phyloP scores from a whole-genome alignment of 2,888 invertebrate species.

The Abscondita cerata region DNA sequence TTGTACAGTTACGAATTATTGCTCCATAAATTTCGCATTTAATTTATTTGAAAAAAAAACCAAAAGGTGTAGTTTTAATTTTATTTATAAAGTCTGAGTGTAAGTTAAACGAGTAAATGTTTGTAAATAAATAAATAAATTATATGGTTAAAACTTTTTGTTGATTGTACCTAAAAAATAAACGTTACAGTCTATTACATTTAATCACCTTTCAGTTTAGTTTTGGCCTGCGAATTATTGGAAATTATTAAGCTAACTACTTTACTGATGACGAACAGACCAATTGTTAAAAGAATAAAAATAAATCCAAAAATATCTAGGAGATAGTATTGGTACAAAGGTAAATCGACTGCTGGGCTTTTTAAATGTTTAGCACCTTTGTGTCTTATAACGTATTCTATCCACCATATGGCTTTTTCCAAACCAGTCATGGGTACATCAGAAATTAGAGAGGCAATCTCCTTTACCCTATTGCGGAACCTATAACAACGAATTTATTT shows the following conservation, averaged over 20 bases:
- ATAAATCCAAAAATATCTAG: conserved; percentile 41
- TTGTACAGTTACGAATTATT: conserved; percentile 11
- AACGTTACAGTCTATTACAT: no score
- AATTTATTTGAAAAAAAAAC: conserved; percentile 5
- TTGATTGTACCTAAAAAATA: no score
- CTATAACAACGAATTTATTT: conserved; percentile 34
- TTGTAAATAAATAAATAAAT: conserved; percentile 10
- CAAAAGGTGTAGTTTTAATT: conserved; percentile 22
- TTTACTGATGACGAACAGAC: not conserved
- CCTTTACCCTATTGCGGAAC: conserved; percentile 40
- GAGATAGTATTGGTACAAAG: conserved; percentile 42
- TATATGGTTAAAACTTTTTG: no score
- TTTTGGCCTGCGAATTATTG: not conserved
- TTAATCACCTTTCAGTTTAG: not conserved
- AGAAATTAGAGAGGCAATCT: conserved; percentile 34
- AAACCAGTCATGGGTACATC: conserved; percentile 47
- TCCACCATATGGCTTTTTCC: conserved; percentile 48
- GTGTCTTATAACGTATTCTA: conserved; percentile 48
- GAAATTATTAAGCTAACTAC: not conserved
- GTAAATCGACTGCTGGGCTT: conserved; percentile 35
- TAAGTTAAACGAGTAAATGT: conserved; percentile 39
- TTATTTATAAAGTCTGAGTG: conserved; percentile 32
- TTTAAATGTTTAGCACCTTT: conserved; percentile 43
- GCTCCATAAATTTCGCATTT: not conserved
- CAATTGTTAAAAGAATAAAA: not conserved